A percentile compares a stretch with the other conserved stretches of the same genome.
phyloP scores from a whole-genome alignment of 2,797 vertebrate species.

The Onychomys arenicola region DNA sequence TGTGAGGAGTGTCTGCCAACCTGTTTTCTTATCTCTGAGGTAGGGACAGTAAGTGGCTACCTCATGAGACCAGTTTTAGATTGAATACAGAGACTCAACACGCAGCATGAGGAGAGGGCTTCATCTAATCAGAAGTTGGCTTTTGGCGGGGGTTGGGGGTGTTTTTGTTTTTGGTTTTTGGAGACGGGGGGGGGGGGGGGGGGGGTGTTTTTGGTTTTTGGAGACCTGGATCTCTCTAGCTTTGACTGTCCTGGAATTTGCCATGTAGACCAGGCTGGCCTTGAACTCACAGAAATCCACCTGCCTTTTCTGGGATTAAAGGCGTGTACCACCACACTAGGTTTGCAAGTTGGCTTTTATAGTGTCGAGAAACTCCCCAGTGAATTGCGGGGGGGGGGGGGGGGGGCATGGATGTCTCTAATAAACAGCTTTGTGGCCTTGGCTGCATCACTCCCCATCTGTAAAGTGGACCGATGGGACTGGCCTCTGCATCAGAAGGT shows the following conservation, averaged over 20 bases:
- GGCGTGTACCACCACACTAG: neutral
- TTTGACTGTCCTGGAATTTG: neutral
- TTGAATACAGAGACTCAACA: neutral
- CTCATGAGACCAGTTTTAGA: neutral
- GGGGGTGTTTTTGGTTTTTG: neutral
- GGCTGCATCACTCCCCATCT: neutral
- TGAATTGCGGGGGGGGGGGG: neutral
- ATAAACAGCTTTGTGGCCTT: slow-evolving; percentile 1
- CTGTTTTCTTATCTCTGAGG: slow-evolving; percentile 40
- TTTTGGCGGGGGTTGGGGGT: neutral
- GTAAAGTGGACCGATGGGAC: slow-evolving; percentile 42
- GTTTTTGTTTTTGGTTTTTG: neutral
- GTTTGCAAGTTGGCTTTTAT: neutral
- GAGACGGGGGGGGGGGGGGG: no score
- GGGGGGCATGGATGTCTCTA: neutral
- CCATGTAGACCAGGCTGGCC: neutral
- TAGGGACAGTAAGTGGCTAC: neutral
- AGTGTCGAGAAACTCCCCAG: neutral
- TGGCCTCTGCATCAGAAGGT: neutral
- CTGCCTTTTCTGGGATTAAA: neutral
- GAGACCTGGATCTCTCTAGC: neutral
- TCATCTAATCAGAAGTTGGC: neutral
- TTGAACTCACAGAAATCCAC: neutral
- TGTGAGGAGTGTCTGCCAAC: neutral
- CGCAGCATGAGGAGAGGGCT: neutral